phyloP scores from a whole-genome alignment of 2,797 vertebrate species.

The Notamacropus eugenii region DNA sequence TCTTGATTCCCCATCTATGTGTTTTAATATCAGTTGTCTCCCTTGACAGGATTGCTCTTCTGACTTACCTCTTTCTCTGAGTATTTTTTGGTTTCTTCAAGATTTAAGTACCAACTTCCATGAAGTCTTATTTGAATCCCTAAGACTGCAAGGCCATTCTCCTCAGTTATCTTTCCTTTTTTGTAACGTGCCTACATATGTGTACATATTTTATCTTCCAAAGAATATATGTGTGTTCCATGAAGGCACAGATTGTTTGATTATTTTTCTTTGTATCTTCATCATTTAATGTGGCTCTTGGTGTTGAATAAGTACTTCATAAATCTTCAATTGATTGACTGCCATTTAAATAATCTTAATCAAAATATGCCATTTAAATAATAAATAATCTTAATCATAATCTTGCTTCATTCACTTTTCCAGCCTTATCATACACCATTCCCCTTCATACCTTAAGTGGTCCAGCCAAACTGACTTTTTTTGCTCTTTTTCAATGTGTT shows the following conservation, averaged over 20 bases:
- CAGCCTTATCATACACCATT: too few species aligned
- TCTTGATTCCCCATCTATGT: not conserved
- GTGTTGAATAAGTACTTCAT: not conserved
- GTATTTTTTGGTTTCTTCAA: not conserved
- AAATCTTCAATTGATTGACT: not conserved
- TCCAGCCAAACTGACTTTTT: not conserved
- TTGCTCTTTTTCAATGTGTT: not conserved
- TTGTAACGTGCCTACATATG: not conserved
- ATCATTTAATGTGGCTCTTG: not conserved
- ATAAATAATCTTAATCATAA: not conserved
- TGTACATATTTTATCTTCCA: not conserved
- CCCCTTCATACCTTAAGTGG: too few species aligned
- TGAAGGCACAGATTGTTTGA: not conserved
- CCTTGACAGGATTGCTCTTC: not conserved
- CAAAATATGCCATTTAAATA: not conserved
- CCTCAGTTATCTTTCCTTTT: not conserved
- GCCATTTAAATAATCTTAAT: not conserved
- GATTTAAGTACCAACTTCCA: not conserved
- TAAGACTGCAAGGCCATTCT: not conserved
- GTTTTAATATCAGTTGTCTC: not conserved
- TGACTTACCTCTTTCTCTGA: not conserved
- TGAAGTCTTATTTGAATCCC: not conserved
- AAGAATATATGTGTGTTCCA: not conserved
- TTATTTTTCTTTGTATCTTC: not conserved
- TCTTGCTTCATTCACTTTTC: too few species aligned